Conservation (phyloP, 2,797 vertebrate genomes). For the Monodelphis domestica region DNA sequence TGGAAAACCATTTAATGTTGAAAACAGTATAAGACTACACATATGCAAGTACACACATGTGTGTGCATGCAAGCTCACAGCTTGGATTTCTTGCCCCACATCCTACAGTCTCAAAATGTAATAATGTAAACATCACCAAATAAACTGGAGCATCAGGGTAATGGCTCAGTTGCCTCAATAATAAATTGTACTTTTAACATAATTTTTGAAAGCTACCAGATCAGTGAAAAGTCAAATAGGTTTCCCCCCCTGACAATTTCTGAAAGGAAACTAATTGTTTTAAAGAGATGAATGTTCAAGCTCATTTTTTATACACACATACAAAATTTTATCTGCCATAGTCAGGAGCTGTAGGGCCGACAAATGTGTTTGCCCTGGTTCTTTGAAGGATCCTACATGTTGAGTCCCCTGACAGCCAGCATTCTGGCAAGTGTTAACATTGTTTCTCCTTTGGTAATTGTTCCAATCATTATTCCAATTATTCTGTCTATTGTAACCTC, state of each 20-base stretch:
- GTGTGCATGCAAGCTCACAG: conserved; percentile 13
- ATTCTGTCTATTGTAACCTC: too few species aligned
- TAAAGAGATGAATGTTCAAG: conserved; percentile 81
- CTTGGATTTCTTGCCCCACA: conserved; percentile 43
- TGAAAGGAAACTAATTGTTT: conserved; percentile 78
- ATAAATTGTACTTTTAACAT: conserved; percentile 55
- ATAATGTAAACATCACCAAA: conserved; percentile 61
- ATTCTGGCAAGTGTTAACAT: too few species aligned
- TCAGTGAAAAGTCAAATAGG: conserved; percentile 60
- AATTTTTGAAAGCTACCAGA: conserved; percentile 65
- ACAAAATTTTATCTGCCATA: conserved; percentile 84
- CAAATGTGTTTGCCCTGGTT: conserved; percentile 76
- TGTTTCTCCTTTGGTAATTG: too few species aligned
- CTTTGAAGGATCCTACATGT: conserved; percentile 80
- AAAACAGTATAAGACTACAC: conserved; percentile 73
- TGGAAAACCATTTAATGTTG: conserved; percentile 75
- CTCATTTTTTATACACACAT: conserved; percentile 81
- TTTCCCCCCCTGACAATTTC: conserved; percentile 63
- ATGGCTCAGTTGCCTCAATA: conserved; percentile 59
- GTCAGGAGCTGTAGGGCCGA: conserved; percentile 82
- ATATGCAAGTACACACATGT: conserved; percentile 70
- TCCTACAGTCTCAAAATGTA: conserved; percentile 61
- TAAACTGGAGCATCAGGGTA: conserved; percentile 58
- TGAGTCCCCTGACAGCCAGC: too few species aligned
- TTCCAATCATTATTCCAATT: too few species aligned